Evolutionary conservation across 2,113 vertebrate genomes (phyloP).

Genomic region (Monarcha castaneiventris): DNA sequence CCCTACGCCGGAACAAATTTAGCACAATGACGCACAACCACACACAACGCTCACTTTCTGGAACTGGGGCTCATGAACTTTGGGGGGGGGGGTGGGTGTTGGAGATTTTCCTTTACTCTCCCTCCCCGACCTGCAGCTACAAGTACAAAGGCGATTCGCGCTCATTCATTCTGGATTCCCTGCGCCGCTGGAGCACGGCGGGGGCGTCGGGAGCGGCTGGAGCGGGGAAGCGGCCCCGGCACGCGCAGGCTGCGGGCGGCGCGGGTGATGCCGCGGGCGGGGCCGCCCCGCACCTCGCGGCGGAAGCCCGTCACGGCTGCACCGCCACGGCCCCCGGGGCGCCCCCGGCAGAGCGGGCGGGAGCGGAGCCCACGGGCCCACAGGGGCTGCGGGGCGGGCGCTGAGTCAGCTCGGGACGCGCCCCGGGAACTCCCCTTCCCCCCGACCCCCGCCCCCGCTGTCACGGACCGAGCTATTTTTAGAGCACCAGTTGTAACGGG

Average conservation of each 20-base stretch:
- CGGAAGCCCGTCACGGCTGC: neutral
- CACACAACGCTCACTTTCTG: neutral
- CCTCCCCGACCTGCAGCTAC: neutral
- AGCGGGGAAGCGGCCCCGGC: neutral
- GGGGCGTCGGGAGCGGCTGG: accelerated
- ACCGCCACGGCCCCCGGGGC: neutral
- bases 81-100: neutral
- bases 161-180: constrained; percentile 10
- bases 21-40: neutral
- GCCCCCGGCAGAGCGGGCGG: too few species aligned
- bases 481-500: neutral
- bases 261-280: neutral
- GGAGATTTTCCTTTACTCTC: neutral
- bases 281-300: neutral
- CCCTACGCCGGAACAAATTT: neutral
- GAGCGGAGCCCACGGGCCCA: too few species aligned
- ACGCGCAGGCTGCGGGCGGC: neutral
- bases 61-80: neutral
- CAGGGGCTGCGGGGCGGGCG: too few species aligned
- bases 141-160: neutral
- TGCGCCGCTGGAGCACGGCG: neutral
- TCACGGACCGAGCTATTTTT: constrained; percentile 39
- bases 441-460: neutral
- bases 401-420: constrained; percentile 5
- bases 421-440: neutral